These are phyloP conservation scores for Holacanthus passer DNA, from an alignment of 2,113 vertebrate species.

Conservation along the genomic window DNA sequence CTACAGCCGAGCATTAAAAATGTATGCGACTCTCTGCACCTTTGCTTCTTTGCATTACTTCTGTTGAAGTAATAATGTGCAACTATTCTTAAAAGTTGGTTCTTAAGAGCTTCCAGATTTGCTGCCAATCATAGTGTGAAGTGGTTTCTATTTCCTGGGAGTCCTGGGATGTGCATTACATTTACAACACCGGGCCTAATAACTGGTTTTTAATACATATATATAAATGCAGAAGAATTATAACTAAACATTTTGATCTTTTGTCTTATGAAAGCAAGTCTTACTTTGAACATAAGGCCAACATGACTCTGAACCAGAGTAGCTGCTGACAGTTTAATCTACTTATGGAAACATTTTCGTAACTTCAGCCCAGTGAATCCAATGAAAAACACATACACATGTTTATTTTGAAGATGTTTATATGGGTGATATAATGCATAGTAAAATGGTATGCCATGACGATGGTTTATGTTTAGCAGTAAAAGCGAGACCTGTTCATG, in stretches of 20 bases:
- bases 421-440: conserved; percentile 50
- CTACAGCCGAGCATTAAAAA: conserved; percentile 29
- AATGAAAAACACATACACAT: conserved; percentile 43
- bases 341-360: conserved; percentile 60
- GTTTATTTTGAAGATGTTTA: conserved; percentile 61
- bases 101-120: conserved; percentile 49
- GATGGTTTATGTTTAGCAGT: conserved; percentile 62
- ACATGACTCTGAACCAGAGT: conserved; percentile 3
- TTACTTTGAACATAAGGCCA: conserved; percentile 11
- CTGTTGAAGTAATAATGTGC: conserved; percentile 32
- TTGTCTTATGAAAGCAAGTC: not conserved
- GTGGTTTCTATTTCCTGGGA: conserved; percentile 24
- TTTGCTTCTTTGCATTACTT: conserved; percentile 28
- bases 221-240: no score
- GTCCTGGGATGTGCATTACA: conserved; percentile 21
- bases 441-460: conserved; percentile 47
- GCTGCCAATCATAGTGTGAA: conserved; percentile 17
- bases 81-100: conserved; percentile 27
- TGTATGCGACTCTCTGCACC: conserved; percentile 33
- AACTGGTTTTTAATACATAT: conserved; percentile 17
- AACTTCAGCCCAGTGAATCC: conserved; percentile 62
- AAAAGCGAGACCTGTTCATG: conserved; percentile 54
- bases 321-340: conserved; percentile 68
- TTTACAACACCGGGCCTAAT: conserved; percentile 13
- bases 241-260: no score